A percentile compares a stretch with the other conserved stretches of the same genome.
Conservation (phyloP, 2,797 vertebrate species). For the Gallinago solitaria region DNA sequence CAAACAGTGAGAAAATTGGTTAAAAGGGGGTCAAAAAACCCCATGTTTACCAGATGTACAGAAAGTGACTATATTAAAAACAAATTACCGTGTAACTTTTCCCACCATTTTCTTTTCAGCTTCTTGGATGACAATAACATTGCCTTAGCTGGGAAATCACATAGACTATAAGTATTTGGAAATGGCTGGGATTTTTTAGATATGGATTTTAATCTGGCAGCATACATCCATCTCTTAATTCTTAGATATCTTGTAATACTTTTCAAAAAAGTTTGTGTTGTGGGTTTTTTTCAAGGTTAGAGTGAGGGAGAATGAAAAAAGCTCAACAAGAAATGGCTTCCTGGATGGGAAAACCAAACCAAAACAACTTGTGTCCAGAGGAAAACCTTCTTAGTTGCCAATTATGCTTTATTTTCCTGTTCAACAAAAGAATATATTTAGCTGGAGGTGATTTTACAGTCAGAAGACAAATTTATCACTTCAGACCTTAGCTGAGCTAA, state of each 20-base stretch:
- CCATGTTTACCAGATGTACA: background rate
- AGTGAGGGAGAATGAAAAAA: background rate
- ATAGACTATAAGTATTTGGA: background rate
- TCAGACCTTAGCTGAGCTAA: background rate
- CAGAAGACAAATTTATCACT: background rate
- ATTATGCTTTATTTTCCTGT: background rate
- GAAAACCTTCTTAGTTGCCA: background rate
- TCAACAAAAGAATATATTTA: background rate
- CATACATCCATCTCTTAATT: background rate
- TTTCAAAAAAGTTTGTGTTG: background rate
- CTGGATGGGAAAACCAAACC: background rate
- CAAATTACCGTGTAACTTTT: background rate
- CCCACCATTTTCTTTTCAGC: background rate
- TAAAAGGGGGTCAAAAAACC: background rate
- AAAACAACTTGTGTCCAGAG: background rate
- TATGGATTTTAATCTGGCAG: background rate
- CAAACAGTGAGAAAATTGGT: background rate
- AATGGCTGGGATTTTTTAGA: background rate
- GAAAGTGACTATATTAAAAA: background rate
- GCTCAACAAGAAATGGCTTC: background rate
- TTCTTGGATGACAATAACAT: background rate
- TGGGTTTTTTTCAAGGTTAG: background rate
- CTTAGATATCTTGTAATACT: background rate
- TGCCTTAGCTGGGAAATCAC: background rate
- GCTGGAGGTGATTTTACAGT: background rate